A percentile compares a stretch with the other conserved stretches of the same genome.
Conservation (phyloP, 2,888 invertebrate species). For the Drosophila meridionalis region DNA sequence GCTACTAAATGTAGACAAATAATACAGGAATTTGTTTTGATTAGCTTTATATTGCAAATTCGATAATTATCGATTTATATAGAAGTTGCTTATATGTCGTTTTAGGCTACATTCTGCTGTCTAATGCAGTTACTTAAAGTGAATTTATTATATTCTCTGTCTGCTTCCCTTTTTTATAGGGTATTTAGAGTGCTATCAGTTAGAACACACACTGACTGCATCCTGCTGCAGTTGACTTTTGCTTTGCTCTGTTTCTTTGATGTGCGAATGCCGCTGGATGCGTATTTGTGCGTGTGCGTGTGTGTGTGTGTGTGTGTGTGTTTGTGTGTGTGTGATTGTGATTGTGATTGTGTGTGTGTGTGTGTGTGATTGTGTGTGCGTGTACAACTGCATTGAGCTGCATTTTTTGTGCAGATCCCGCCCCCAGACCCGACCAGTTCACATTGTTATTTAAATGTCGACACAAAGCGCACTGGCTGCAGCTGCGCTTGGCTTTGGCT, state of each 20-base stretch:
- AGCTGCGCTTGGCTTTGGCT: neutral
- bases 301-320: neutral
- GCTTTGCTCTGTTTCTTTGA: slow-evolving; percentile 45
- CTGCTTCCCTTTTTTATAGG: neutral
- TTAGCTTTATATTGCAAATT: neutral
- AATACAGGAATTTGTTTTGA: neutral
- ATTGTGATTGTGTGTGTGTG: neutral
- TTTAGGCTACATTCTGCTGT: too few relatives aligned
- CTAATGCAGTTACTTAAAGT: neutral
- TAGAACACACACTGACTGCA: slow-evolving; percentile 14
- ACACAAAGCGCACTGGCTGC: slow-evolving; percentile 23
- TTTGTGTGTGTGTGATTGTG: neutral
- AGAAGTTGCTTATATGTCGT: too few relatives aligned
- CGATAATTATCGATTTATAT: neutral
- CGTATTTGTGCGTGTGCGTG: neutral
- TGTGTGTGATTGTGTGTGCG: neutral
- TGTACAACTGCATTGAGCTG: slow-evolving; percentile 35
- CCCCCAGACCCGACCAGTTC: slow-evolving; percentile 14
- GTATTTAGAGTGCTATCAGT: slow-evolving; percentile 1
- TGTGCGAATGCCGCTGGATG: slow-evolving; percentile 43
- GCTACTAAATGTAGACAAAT: too few relatives aligned
- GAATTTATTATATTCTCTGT: neutral
- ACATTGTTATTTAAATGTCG: slow-evolving; percentile 62
- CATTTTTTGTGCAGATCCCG: slow-evolving; percentile 21
- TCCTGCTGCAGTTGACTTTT: slow-evolving; percentile 29